Evolutionary conservation across 2,888 invertebrate species (phyloP).

Genomic region (Lycia hirtaria): DNA sequence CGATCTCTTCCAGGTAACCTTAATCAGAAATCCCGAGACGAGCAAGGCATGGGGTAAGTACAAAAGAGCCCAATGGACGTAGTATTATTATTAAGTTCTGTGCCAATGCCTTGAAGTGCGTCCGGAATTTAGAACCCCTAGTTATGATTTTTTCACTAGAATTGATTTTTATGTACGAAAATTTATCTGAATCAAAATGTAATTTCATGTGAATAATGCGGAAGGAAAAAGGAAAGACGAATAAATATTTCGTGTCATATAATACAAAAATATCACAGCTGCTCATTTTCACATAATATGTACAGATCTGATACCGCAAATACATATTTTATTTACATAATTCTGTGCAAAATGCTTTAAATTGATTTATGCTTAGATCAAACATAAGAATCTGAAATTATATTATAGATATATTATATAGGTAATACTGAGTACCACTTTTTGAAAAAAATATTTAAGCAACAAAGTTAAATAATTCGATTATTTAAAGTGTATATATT

Average conservation of each 20-base stretch:
- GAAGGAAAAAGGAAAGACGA: conserved; percentile 17
- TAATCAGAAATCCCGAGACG: too few relatives aligned
- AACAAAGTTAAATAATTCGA: too few relatives aligned
- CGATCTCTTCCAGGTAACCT: too few relatives aligned
- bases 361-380: not conserved
- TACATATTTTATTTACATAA: conserved; percentile 1
- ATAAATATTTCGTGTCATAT: conserved; percentile 51
- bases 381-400: not conserved
- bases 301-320: not conserved
- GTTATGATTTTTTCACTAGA: not conserved
- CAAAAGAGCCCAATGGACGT: too few relatives aligned
- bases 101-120: too few relatives aligned
- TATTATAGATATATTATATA: not conserved
- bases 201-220: not conserved
- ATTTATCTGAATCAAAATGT: not conserved
- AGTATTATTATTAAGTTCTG: too few relatives aligned
- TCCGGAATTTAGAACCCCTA: too few relatives aligned
- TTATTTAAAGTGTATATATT: too few relatives aligned
- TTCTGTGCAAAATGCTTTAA: conserved; percentile 1
- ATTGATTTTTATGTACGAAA: not conserved
- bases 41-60: too few relatives aligned
- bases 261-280: conserved; percentile 72
- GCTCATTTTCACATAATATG: conserved; percentile 59
- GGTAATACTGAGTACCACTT: too few relatives aligned
- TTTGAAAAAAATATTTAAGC: too few relatives aligned